Evolutionary conservation across 2,888 invertebrate genomes (phyloP).

Genomic region (Allolobophora icterica): DNA sequence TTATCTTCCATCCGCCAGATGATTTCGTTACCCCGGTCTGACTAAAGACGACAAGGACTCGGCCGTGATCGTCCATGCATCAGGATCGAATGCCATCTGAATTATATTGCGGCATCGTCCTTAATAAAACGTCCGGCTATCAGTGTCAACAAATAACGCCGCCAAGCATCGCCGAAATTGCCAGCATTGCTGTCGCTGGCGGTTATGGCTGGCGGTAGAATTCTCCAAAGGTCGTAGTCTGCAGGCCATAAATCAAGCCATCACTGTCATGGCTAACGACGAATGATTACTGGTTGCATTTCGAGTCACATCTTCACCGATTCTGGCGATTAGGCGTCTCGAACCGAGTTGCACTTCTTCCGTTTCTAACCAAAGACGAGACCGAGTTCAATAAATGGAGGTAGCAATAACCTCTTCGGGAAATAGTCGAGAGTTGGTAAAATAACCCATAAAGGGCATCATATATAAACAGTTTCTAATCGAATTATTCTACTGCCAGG

Average conservation of each 20-base stretch:
- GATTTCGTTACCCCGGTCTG: neutral
- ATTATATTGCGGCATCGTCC: neutral
- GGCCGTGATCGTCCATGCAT: neutral
- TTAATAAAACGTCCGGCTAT: neutral
- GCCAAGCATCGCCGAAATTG: neutral
- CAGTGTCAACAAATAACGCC: neutral
- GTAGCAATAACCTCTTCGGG: neutral
- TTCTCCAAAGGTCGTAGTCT: slow-evolving; percentile 1
- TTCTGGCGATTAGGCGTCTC: neutral
- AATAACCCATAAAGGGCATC: neutral
- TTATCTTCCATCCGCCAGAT: neutral
- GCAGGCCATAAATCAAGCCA: neutral
- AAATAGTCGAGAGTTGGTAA: neutral
- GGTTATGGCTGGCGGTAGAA: neutral
- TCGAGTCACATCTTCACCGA: neutral
- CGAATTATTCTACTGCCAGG: neutral
- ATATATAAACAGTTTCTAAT: neutral
- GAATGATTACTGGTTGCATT: neutral
- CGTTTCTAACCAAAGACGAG: neutral
- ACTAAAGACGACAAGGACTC: neutral
- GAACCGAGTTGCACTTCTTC: neutral
- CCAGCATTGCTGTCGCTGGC: neutral
- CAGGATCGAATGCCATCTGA: neutral
- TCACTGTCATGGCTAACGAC: slow-evolving; percentile 11
- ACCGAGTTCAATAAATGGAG: neutral